phyloP scores from a whole-genome alignment of 2,113 vertebrate species.

The Ellobius talpinus region DNA sequence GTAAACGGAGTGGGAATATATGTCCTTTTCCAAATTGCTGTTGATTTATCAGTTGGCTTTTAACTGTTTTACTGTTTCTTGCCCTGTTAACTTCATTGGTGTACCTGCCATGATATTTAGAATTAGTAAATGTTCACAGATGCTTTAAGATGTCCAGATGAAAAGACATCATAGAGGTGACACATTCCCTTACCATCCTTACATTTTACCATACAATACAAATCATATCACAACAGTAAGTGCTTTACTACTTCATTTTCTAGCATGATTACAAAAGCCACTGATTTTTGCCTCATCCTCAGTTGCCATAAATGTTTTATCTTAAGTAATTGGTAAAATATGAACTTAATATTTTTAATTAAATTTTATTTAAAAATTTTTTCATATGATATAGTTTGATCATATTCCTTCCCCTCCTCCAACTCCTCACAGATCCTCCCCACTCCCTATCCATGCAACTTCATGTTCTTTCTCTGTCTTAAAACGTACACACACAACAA shows the following conservation, averaged over 20 bases:
- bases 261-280: slow-evolving; percentile 4
- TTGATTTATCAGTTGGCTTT: slow-evolving; percentile 33
- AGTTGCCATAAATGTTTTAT: slow-evolving; percentile 44
- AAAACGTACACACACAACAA: neutral
- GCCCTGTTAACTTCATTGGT: slow-evolving; percentile 63
- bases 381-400: neutral
- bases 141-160: slow-evolving; percentile 49
- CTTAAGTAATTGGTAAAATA: slow-evolving; percentile 73
- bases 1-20: neutral
- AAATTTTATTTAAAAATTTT: neutral
- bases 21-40: slow-evolving; percentile 58
- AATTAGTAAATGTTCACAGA: slow-evolving; percentile 49
- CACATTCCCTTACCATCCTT: slow-evolving; percentile 9
- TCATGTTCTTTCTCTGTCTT: neutral
- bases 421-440: neutral
- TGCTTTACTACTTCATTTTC: slow-evolving; percentile 43
- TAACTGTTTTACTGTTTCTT: slow-evolving; percentile 42
- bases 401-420: neutral
- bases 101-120: neutral
- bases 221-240: slow-evolving; percentile 37
- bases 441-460: no score
- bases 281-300: slow-evolving; percentile 42
- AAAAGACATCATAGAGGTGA: slow-evolving; percentile 40
- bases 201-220: slow-evolving; percentile 1
- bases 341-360: slow-evolving; percentile 3